phyloP scores from a whole-genome alignment of 2,113 vertebrate genomes.

The Mustela nigripes region DNA sequence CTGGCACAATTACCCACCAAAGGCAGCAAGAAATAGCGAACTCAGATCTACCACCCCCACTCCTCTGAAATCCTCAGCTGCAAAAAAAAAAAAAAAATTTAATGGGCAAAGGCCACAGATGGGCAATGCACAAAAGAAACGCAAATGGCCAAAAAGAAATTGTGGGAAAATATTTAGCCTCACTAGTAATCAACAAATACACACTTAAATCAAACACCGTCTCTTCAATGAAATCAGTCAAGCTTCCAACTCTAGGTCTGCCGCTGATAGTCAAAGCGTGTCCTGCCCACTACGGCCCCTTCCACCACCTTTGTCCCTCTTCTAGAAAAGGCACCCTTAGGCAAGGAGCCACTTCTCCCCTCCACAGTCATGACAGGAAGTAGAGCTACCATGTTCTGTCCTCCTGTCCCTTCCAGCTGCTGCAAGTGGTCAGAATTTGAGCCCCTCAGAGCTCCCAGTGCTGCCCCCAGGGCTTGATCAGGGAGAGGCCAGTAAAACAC shows the following conservation, averaged over 20 bases:
- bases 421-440: neutral
- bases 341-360: neutral
- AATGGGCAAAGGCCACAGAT: neutral
- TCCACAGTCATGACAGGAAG: neutral
- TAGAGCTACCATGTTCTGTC: neutral
- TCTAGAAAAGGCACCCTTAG: neutral
- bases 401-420: neutral
- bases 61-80: neutral
- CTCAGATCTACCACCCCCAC: neutral
- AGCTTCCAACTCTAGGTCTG: neutral
- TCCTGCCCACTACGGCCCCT: neutral
- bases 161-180: neutral
- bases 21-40: fast-evolving
- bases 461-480: neutral
- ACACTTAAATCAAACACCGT: neutral
- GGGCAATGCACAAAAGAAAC: neutral
- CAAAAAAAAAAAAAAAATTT: neutral
- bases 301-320: neutral
- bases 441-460: fast-evolving
- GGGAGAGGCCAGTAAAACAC: neutral
- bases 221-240: neutral
- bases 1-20: neutral
- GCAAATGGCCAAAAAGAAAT: neutral
- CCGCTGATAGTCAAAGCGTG: neutral
- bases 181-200: neutral